Conservation (phyloP, 2,888 invertebrate species). For the Synergus japonicus region DNA sequence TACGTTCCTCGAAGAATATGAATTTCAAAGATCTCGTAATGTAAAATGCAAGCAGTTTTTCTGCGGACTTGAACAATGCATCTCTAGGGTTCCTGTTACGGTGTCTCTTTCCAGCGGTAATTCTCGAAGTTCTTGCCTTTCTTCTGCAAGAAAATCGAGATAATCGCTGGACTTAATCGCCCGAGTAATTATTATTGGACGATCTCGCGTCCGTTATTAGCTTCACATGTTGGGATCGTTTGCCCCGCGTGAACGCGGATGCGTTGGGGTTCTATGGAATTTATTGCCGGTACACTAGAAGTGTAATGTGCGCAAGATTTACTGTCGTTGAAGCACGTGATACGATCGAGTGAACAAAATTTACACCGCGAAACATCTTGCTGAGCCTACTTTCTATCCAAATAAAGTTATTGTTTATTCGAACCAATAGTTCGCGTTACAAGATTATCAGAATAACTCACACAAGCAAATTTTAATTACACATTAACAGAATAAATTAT, state of each 20-base stretch:
- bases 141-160: conserved; percentile 38
- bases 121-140: not conserved
- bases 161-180: conserved; percentile 38
- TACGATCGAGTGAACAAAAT: not conserved
- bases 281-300: not conserved
- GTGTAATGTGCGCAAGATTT: not conserved
- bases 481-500: too few species aligned
- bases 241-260: not conserved
- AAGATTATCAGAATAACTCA: too few species aligned
- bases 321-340: not conserved
- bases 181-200: conserved; percentile 39
- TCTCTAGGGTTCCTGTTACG: not conserved
- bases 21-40: not conserved
- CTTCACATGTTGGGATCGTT: not conserved
- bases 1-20: not conserved
- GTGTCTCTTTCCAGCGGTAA: not conserved
- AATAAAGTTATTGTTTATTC: not conserved
- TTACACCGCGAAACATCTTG: not conserved
- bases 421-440: not conserved
- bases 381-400: not conserved
- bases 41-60: not conserved
- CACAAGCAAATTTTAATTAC: too few species aligned
- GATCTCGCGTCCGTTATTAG: not conserved
- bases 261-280: not conserved
- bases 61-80: conserved; percentile 7